Base-by-base conservation (phyloP, 1,140 invertebrate genomes). In the Drosophila seguyi region DNA sequence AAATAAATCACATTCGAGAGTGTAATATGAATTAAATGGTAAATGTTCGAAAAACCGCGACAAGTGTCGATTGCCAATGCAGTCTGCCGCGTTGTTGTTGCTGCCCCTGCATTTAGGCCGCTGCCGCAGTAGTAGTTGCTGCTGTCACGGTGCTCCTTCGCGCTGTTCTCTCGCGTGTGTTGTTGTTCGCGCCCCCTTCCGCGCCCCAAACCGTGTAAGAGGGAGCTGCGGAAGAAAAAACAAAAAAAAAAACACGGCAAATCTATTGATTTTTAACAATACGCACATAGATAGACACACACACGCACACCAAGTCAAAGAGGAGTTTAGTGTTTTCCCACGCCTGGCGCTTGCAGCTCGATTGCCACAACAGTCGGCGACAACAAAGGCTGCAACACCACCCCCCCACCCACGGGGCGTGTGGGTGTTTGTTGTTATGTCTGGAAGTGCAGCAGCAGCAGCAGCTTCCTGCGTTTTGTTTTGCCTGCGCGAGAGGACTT, bases 191-290 rank as follows among this genome's bases (percentile, higher is more conserved):
- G 18, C 27, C 34, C 31, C 31, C 31, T 4, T 31, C 41, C 6
- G 27, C 58, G 4, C 29, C 31, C 31, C 18, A 14, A 5, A 7
- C 18, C 48, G 22, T 57, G 25, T 7, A 44, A 56, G 45, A 61
- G 52, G 55, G 55, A 60, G 67, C 68, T 61, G 45, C 55, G 36
- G 25, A 67, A 39, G 45, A 60, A 75, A 75, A 62, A 60, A 27
- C 27, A 67, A 47, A 57, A 73, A 73, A 75, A 75, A 80, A 66
- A 75, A 41, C 59, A 57, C 66, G 66, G 50, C 36, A 79, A 79
- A 82, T 79, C 75, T 87, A 86, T 86, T 86, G 83, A 86, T 86
- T 86, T 86, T 86, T 86, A 82, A 82, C 83, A 86, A 86, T 85
- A 80, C 73, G 47, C 66, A 69, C 42, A 57, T 76, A 53, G 38